These are phyloP conservation scores for Drosophila lowei DNA, from an alignment of 1,140 invertebrate genomes.

Conservation along the genomic window DNA sequence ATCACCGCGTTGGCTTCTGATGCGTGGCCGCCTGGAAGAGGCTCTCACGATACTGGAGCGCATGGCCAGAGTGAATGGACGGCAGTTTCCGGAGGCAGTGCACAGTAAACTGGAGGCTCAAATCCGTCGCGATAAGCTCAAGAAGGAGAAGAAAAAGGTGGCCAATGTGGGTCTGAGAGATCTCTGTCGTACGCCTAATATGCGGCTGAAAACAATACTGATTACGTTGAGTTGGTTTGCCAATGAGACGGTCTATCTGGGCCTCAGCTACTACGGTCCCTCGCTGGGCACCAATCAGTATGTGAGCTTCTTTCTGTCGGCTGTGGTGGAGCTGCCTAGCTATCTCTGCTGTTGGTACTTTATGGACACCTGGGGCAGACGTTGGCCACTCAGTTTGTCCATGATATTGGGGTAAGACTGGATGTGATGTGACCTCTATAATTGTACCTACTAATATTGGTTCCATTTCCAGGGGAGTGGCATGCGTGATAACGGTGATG, in stretches of 20 bases:
- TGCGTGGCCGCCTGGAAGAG: slow-evolving; percentile 90
- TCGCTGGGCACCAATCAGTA: slow-evolving; percentile 92
- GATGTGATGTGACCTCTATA: background rate
- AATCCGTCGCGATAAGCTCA: slow-evolving; percentile 83
- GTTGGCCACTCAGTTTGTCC: slow-evolving; percentile 92
- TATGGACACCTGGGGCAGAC: slow-evolving; percentile 91
- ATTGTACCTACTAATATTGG: background rate
- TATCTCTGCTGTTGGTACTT: slow-evolving; percentile 92
- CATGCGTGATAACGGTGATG: slow-evolving; percentile 92
- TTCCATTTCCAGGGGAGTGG: slow-evolving; percentile 86
- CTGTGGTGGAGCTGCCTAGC: slow-evolving; percentile 92
- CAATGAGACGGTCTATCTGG: slow-evolving; percentile 92
- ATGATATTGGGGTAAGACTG: slow-evolving; percentile 87
- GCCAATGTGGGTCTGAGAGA: slow-evolving; percentile 88
- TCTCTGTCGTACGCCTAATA: slow-evolving; percentile 92
- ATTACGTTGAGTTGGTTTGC: slow-evolving; percentile 89
- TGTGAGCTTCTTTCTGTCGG: slow-evolving; percentile 93
- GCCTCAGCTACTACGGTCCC: slow-evolving; percentile 91
- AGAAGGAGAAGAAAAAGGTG: slow-evolving; percentile 85
- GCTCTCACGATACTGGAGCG: slow-evolving; percentile 90
- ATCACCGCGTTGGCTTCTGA: slow-evolving; percentile 92
- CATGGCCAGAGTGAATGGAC: slow-evolving; percentile 90
- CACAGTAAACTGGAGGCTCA: slow-evolving; percentile 88
- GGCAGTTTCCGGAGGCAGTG: slow-evolving; percentile 89
- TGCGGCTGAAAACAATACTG: slow-evolving; percentile 89